Evolutionary conservation across 2,888 invertebrate species (phyloP).

Genomic region (Nyleta sp.): DNA sequence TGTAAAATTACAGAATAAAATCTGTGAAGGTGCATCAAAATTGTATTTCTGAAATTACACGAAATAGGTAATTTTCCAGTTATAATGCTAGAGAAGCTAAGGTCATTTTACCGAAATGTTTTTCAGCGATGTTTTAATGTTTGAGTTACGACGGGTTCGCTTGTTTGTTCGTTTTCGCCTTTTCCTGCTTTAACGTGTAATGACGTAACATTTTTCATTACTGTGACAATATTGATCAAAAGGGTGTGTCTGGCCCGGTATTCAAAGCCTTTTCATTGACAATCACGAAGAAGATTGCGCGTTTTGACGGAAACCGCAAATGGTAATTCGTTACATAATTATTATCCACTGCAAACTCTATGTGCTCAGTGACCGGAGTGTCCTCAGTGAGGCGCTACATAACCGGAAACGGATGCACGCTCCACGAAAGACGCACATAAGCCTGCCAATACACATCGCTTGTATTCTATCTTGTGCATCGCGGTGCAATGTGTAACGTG

Average conservation of each 20-base stretch:
- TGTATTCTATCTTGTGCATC: conserved; percentile 44
- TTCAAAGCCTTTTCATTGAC: conserved; percentile 35
- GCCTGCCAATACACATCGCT: conserved; percentile 53
- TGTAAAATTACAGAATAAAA: too few species aligned
- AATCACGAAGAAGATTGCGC: conserved; percentile 57
- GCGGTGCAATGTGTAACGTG: conserved; percentile 31
- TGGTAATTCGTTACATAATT: conserved; percentile 71
- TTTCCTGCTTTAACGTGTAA: neutral
- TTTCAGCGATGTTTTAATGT: neutral
- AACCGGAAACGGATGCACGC: conserved; percentile 82
- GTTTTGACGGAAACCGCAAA: conserved; percentile 63
- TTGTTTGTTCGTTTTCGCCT: conserved; percentile 6
- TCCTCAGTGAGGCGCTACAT: conserved; percentile 70
- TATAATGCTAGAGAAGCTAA: too few species aligned
- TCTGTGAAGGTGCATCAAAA: too few species aligned
- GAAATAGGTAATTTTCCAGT: too few species aligned
- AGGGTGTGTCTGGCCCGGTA: conserved; percentile 38
- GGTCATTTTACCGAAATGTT: too few species aligned
- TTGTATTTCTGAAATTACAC: too few species aligned
- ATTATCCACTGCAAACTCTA: conserved; percentile 66
- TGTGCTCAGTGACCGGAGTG: conserved; percentile 77
- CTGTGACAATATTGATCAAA: conserved; percentile 45
- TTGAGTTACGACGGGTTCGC: neutral
- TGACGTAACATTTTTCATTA: conserved; percentile 39
- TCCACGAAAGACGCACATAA: conserved; percentile 76